phyloP scores from a whole-genome alignment of 2,113 vertebrate genomes.

The Anseranas semipalmata region DNA sequence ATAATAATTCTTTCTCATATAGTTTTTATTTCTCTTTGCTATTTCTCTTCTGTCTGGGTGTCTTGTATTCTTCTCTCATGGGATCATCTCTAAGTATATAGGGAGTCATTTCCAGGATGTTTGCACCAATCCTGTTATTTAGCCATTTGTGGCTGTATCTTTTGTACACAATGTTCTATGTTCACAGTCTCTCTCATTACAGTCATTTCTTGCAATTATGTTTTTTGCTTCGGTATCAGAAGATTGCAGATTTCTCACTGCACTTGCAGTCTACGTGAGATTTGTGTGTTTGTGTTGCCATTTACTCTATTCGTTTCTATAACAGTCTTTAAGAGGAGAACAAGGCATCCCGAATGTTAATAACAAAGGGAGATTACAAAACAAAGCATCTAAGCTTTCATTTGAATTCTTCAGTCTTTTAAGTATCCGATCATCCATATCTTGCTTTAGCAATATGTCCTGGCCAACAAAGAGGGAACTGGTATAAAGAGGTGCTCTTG shows the following conservation, averaged over 20 bases:
- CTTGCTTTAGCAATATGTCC: neutral
- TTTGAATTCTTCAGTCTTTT: neutral
- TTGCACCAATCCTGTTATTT: slow-evolving; percentile 11
- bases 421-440: neutral
- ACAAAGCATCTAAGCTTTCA: neutral
- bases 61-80: neutral
- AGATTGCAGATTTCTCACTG: neutral
- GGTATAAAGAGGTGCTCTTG: neutral
- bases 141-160: neutral
- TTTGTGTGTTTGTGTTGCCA: neutral
- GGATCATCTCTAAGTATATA: neutral
- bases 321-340: neutral
- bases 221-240: slow-evolving; percentile 4
- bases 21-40: neutral
- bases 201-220: slow-evolving; percentile 21
- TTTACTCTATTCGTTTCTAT: neutral
- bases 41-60: neutral
- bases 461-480: neutral
- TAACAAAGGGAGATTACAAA: neutral
- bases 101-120: neutral
- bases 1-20: neutral
- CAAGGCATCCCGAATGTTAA: neutral
- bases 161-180: neutral
- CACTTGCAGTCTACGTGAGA: neutral
- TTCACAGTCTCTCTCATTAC: neutral